These are phyloP conservation scores for Steromphala cineraria DNA, from an alignment of 2,888 invertebrate genomes.

Conservation along the genomic window DNA sequence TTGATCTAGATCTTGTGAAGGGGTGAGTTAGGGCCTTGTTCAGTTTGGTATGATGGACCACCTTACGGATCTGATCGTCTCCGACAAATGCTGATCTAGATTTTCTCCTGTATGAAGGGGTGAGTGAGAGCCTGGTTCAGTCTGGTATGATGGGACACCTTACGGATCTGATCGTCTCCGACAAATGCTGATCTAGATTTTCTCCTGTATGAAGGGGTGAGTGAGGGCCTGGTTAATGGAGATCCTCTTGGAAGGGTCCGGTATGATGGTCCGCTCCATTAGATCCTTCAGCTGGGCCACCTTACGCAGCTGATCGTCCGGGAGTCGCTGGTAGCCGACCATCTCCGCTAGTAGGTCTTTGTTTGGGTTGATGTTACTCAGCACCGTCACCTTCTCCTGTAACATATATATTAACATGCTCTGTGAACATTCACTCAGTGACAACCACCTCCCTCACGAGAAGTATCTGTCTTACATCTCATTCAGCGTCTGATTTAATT, in stretches of 20 bases:
- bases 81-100: too few relatives aligned
- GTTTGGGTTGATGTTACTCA: conserved; percentile 87
- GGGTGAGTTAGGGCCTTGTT: too few relatives aligned
- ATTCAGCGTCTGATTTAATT: too few relatives aligned
- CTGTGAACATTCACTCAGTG: too few relatives aligned
- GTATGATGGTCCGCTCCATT: conserved; percentile 91
- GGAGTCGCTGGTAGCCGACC: conserved; percentile 90
- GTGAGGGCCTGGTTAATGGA: conserved; percentile 95
- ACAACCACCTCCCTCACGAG: background rate
- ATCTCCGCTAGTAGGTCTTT: conserved; percentile 92
- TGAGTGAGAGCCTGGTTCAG: conserved; percentile 93
- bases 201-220: conserved; percentile 95
- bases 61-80: too few relatives aligned
- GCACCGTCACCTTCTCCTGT: conserved; percentile 97
- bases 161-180: conserved; percentile 91
- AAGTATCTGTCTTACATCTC: background rate
- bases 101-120: too few relatives aligned
- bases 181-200: conserved; percentile 43
- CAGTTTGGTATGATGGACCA: too few relatives aligned
- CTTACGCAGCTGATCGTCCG: conserved; percentile 91
- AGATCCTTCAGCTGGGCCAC: conserved; percentile 94
- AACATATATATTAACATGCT: conserved; percentile 45
- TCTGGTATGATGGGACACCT: conserved; percentile 92
- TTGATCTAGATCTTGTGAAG: too few relatives aligned
- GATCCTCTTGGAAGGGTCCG: conserved; percentile 93